Base-by-base conservation (phyloP, 2,888 invertebrate species). In the Volucella bombylans region DNA sequence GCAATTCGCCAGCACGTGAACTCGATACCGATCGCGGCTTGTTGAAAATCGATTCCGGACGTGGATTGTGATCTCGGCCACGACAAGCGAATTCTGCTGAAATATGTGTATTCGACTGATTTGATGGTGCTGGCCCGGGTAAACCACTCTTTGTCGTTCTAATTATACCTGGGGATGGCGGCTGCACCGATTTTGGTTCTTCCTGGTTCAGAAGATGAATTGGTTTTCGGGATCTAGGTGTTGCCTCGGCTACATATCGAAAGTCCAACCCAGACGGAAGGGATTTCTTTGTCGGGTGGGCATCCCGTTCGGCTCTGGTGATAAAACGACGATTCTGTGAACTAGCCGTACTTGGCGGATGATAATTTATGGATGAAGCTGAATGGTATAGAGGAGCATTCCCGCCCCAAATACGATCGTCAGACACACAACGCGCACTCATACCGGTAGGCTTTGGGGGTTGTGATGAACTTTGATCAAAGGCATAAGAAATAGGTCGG, bases 161-260 rank as follows among this genome's bases (percentile, higher is more conserved):
- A 31, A 91, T 81, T 0, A 90, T 80, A 1, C 90, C 89, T n/a
- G 88, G 89, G 0, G 90, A 89, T 0, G 85, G 82, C 86, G 88
- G 81, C 86, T 82, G 72, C 67, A 55, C 71, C n/a, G 55, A 4
- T 55, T 54, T 59, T 11, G 57, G 47, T 89, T 91, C 92, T 89
- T 92, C 92, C 90, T 92, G 90, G 89, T 89, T 88, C 69, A 94
- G 93, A 82, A 96, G 93, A 88, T 95, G 94, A 87, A 96, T 95
- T 43, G 96, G 96, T 89, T 94, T 94, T 54, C 96, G 92, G 80
- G 95, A 95, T 88, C 96, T 92, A 0, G 96, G 95, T 82, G 94
- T 94, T 87, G 95, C 94, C 91, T 96, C 96, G 2, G 95, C 94
- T 76, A 95, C 93, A 88, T 96, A 96, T 82, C 95, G 93, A 88